Percentiles rank a stretch among this genome's conserved stretches.
phyloP scores from a whole-genome alignment of 2,113 vertebrate species.

The Diadophis punctatus region DNA sequence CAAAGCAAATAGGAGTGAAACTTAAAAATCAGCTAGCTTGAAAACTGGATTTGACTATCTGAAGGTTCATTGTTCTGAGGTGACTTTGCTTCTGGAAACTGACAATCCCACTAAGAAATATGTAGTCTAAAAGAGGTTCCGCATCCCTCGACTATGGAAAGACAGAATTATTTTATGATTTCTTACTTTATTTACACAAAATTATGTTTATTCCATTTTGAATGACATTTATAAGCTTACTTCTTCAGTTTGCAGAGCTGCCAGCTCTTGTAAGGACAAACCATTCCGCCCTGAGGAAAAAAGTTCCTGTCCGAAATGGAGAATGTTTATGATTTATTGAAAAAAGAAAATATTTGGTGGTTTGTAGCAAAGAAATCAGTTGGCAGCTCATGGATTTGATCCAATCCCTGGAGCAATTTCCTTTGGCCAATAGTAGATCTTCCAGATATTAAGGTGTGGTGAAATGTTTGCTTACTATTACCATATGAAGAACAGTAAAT shows the following conservation, averaged over 20 bases:
- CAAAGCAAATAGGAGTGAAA: background rate
- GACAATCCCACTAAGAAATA: conserved; percentile 47
- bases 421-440: background rate
- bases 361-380: conserved; percentile 1
- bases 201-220: background rate
- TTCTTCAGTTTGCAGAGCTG: background rate
- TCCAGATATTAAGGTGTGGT: conserved; percentile 7
- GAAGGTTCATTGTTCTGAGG: conserved; percentile 51
- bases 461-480: background rate
- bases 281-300: background rate
- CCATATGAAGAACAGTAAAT: background rate
- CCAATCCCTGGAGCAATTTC: background rate
- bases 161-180: conserved; percentile 18
- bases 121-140: conserved; percentile 43
- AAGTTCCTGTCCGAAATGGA: background rate
- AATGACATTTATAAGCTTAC: conserved; percentile 8
- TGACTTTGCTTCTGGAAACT: conserved; percentile 44
- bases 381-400: background rate
- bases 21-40: conserved; percentile 35
- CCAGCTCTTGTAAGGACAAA: background rate
- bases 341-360: conserved; percentile 8
- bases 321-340: conserved; percentile 12
- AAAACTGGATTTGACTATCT: conserved; percentile 47
- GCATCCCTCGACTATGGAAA: conserved; percentile 30
- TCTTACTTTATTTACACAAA: background rate